A percentile compares a stretch with the other conserved stretches of the same genome.
Conservation (phyloP, 2,113 vertebrate species). For the Grantiella picta region DNA sequence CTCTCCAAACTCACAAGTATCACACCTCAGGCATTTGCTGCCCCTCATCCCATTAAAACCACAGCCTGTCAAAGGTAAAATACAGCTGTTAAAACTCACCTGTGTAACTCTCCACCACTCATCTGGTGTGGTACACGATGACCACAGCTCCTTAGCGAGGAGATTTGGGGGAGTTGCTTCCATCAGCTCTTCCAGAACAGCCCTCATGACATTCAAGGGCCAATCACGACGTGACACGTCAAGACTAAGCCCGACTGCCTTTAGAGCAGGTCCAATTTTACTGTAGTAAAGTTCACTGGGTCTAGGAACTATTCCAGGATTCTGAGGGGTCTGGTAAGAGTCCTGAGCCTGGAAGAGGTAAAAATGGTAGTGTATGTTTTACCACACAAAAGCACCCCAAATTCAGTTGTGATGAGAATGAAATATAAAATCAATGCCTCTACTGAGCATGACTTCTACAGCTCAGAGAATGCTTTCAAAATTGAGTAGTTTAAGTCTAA, state of each 20-base stretch:
- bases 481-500: not conserved
- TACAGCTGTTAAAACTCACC: conserved; percentile 63
- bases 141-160: conserved; percentile 96
- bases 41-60: not conserved
- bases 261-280: conserved; percentile 93
- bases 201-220: conserved; percentile 94
- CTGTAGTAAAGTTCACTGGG: conserved; percentile 98
- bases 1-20: not conserved
- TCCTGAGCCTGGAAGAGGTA: conserved; percentile 80
- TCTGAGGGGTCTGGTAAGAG: conserved; percentile 89
- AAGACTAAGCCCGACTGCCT: conserved; percentile 89
- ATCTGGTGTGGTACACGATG: conserved; percentile 92
- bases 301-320: conserved; percentile 90
- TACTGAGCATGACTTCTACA: not conserved
- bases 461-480: not conserved
- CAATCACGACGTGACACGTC: conserved; percentile 95
- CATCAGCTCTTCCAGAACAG: conserved; percentile 95
- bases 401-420: not conserved
- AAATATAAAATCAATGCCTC: not conserved
- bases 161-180: conserved; percentile 94
- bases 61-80: not conserved
- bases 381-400: not conserved
- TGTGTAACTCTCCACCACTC: conserved; percentile 99
- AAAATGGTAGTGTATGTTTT: not conserved
- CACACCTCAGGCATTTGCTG: not conserved